These are phyloP conservation scores for Tenthredo livida DNA, from an alignment of 2,888 invertebrate species.

Conservation along the genomic window DNA sequence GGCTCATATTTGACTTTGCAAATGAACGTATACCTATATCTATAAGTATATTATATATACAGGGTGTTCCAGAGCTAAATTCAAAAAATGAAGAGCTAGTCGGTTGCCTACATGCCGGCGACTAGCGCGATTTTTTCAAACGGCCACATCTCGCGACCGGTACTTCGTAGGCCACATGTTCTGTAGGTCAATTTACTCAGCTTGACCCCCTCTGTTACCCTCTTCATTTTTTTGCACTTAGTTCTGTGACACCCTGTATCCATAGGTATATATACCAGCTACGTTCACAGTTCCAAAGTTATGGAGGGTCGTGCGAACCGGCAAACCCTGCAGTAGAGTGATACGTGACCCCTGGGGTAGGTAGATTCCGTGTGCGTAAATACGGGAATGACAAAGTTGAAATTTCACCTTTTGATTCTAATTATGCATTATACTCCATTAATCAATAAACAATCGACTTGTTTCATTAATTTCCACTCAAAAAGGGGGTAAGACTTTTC, in stretches of 20 bases:
- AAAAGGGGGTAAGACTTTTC: not conserved
- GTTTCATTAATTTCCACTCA: not conserved
- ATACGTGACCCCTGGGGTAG: conserved; percentile 18
- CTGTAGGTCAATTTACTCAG: no score
- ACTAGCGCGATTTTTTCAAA: not conserved
- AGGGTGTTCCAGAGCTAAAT: no score
- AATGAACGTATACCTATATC: conserved; percentile 39
- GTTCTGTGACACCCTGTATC: not conserved
- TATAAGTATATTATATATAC: conserved; percentile 6
- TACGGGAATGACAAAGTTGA: not conserved
- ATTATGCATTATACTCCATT: not conserved
- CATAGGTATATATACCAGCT: not conserved
- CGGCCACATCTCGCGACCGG: no score
- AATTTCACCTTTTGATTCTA: not conserved
- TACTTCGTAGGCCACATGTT: no score
- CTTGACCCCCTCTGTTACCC: no score
- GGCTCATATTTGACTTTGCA: conserved; percentile 48
- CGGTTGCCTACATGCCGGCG: no score
- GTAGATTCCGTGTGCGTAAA: not conserved
- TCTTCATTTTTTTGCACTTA: no score
- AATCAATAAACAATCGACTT: not conserved
- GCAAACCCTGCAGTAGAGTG: not conserved
- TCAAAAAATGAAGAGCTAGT: no score
- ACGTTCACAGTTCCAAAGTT: conserved; percentile 13
- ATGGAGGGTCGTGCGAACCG: conserved; percentile 22